These are phyloP conservation scores for Tinamus guttatus DNA, from an alignment of 2,113 vertebrate species.

Conservation along the genomic window DNA sequence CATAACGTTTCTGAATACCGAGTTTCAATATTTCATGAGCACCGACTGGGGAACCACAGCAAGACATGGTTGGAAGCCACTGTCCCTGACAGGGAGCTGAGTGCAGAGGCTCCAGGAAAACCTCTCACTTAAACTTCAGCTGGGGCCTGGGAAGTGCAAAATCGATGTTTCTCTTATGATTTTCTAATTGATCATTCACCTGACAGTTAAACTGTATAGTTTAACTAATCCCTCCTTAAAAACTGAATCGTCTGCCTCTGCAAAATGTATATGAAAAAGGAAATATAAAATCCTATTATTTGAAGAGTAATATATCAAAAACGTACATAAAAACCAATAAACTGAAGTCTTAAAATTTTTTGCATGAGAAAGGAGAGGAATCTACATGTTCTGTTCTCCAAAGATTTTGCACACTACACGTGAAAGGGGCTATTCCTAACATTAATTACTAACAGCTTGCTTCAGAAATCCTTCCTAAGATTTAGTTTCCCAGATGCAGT, in stretches of 20 bases:
- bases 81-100: slow-evolving; percentile 7
- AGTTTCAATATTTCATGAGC: slow-evolving; percentile 89
- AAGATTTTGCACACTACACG: background rate
- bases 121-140: slow-evolving; percentile 48
- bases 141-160: slow-evolving; percentile 28
- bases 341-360: background rate
- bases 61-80: slow-evolving; percentile 52
- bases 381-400: background rate
- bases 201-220: no score
- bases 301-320: background rate
- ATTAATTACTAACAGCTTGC: background rate
- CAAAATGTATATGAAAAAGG: fast-evolving
- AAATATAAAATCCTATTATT: background rate
- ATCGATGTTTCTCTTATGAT: background rate
- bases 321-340: background rate
- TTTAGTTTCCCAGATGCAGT: background rate
- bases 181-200: background rate
- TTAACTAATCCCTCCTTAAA: slow-evolving; percentile 33
- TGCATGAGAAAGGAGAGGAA: background rate
- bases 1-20: slow-evolving; percentile 81
- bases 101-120: background rate
- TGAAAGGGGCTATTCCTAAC: background rate
- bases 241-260: background rate
- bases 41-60: slow-evolving; percentile 10
- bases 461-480: background rate